phyloP scores from a whole-genome alignment of 1,140 invertebrate genomes.

The Saccostrea cuccullata region DNA sequence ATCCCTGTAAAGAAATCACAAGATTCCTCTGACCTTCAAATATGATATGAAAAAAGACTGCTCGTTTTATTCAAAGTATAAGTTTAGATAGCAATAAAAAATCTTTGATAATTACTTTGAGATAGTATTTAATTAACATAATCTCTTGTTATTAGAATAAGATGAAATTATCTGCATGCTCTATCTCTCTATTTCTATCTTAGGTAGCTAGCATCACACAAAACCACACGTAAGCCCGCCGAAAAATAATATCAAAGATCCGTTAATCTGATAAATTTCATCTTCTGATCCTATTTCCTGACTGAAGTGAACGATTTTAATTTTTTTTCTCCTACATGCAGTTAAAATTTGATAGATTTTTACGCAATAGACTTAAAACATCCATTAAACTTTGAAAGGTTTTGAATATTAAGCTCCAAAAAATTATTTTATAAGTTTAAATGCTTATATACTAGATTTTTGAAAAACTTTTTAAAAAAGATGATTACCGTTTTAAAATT shows the following conservation, averaged over 20 bases:
- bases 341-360: not conserved
- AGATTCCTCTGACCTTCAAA: too few species aligned
- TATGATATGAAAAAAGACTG: too few species aligned
- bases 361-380: not conserved
- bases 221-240: not conserved
- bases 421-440: too few species aligned
- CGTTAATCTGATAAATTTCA: not conserved
- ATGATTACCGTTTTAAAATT: too few species aligned
- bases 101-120: slow-evolving; percentile 18
- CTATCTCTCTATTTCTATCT: slow-evolving; percentile 7
- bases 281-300: not conserved
- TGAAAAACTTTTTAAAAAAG: too few species aligned
- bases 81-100: not conserved
- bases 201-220: not conserved
- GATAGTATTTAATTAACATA: slow-evolving; percentile 30
- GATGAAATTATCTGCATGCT: slow-evolving; percentile 8
- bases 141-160: slow-evolving; percentile 1
- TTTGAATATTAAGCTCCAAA: too few species aligned
- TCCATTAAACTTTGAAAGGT: not conserved
- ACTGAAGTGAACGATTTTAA: not conserved
- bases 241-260: not conserved
- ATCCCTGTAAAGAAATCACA: too few species aligned
- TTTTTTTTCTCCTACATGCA: not conserved
- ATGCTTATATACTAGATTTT: too few species aligned
- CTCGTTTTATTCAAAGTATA: not conserved